Conservation (phyloP, 37 sponge, comb jelly and placozoan species). For the Beroe ovata region DNA sequence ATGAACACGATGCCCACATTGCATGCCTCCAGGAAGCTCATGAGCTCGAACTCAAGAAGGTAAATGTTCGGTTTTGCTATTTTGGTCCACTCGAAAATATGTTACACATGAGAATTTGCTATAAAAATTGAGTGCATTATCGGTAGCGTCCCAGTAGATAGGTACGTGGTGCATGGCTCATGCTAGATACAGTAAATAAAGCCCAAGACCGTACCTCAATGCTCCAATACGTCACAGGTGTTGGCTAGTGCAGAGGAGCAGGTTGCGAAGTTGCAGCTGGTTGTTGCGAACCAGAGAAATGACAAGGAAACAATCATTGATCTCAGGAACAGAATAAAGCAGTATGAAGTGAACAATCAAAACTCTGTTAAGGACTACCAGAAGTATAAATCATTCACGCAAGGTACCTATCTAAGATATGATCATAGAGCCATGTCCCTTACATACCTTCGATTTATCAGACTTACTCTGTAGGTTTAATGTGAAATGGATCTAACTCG, state of each 20-base stretch:
- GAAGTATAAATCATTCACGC: slow-evolving; percentile 1
- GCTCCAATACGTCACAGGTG: background rate
- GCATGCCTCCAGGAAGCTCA: slow-evolving; percentile 47
- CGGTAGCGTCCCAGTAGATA: too few relatives aligned
- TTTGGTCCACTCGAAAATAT: too few relatives aligned
- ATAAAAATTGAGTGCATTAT: too few relatives aligned
- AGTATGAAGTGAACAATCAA: background rate
- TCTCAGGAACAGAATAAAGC: slow-evolving; percentile 13
- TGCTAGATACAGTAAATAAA: too few relatives aligned
- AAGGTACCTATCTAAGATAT: slow-evolving; percentile 2
- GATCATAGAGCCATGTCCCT: too few relatives aligned
- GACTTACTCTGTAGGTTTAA: too few relatives aligned
- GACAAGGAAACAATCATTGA: slow-evolving; percentile 29
- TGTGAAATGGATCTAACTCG: too few relatives aligned
- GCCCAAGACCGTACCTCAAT: too few relatives aligned
- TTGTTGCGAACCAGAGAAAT: slow-evolving; percentile 30
- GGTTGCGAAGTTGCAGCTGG: background rate
- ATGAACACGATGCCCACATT: slow-evolving; percentile 75
- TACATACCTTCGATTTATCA: too few relatives aligned
- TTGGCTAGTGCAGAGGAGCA: slow-evolving; percentile 31
- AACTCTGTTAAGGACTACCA: slow-evolving; percentile 19
- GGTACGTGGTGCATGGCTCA: too few relatives aligned
- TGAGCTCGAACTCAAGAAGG: slow-evolving; percentile 50
- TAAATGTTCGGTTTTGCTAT: too few relatives aligned
- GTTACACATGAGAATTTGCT: too few relatives aligned